Base-by-base conservation (phyloP, 2,797 vertebrate species). In the Bufotes viridis region DNA sequence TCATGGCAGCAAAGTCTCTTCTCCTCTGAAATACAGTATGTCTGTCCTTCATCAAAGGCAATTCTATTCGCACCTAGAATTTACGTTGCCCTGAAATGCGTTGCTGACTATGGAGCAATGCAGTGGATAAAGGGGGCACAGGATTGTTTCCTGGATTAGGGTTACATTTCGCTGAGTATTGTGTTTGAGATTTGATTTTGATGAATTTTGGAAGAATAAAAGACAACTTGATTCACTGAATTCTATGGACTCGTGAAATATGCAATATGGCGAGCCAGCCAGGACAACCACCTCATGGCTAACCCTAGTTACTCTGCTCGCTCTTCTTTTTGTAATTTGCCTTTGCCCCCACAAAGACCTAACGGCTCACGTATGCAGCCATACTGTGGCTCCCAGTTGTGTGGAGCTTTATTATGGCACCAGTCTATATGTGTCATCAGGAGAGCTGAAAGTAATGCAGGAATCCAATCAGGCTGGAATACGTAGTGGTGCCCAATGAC, bases 1-100 rank as follows among this genome's bases (percentile, higher is more conserved):
- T 67, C 87, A 89, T 86, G 78, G 55, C 49, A 88, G 78, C 79
- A 75, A 11, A 82, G 57, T 74, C 14, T 51, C 18, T 67, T 57
- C 14, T 75, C 42, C 63, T 88, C 26, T 34, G 49, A 34, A 81
- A 49, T 26, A 70, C 42, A 42, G 42, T 42, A 42, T 42, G 63
- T 80, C 57, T 69, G 34, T 22, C 18, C 69, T 82, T 74, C 34
- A 49, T 74, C 49, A 49, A 74, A 74, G 12, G 70, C 15, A 8
- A 72, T 18, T 18, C 29, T 34, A 17, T 34, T 7, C 69, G 34
- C 26, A 9, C 18, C 14, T 34, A 29, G 69, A 18, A 42, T 72
- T 34, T 8, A 9, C 69, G 14, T 14, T 57, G 15, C 42, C 61
- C 20, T 63, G 61, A 7, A n/a, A 63, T 63, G 20, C 9, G 20